These are phyloP conservation scores for Zosterops borbonicus DNA, from an alignment of 2,113 vertebrate genomes.

Conservation along the genomic window DNA sequence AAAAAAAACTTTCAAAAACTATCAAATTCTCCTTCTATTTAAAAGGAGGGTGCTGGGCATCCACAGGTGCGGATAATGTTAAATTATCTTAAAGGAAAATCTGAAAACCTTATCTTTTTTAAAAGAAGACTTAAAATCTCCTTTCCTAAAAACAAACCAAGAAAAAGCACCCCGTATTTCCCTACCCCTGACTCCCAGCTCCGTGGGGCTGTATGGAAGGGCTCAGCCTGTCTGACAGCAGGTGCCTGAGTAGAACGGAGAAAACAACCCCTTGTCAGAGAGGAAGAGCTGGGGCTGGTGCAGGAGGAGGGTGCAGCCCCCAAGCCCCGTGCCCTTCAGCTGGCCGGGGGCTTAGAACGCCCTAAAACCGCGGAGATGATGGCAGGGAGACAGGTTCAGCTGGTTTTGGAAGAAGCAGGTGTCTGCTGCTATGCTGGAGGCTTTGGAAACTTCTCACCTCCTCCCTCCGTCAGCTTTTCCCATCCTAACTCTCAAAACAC, in stretches of 20 bases:
- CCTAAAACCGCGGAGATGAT: background rate
- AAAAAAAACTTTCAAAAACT: background rate
- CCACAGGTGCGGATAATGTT: background rate
- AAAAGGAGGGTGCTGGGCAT: background rate
- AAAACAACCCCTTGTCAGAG: background rate
- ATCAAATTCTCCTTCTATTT: background rate
- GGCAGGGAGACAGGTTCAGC: constrained; percentile 3
- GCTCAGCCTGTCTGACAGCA: fast-evolving
- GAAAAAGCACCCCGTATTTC: background rate
- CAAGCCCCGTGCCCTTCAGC: fast-evolving
- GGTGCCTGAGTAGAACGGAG: background rate
- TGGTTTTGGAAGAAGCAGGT: constrained; percentile 43
- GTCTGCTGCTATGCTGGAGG: background rate
- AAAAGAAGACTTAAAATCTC: background rate
- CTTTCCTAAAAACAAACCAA: background rate
- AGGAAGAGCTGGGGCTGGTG: background rate
- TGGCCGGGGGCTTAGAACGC: fast-evolving
- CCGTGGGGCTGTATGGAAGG: fast-evolving
- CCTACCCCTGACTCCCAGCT: fast-evolving
- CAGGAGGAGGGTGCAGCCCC: background rate
- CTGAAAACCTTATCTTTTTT: background rate
- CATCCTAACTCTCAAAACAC: background rate
- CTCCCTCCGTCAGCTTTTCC: background rate
- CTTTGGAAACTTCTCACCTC: constrained; percentile 3
- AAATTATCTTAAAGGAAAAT: background rate